A percentile compares a stretch with the other conserved stretches of the same genome.
Evolutionary conservation across 2,113 vertebrate genomes (phyloP).

Genomic region (Psammodynastes pulverulentus): DNA sequence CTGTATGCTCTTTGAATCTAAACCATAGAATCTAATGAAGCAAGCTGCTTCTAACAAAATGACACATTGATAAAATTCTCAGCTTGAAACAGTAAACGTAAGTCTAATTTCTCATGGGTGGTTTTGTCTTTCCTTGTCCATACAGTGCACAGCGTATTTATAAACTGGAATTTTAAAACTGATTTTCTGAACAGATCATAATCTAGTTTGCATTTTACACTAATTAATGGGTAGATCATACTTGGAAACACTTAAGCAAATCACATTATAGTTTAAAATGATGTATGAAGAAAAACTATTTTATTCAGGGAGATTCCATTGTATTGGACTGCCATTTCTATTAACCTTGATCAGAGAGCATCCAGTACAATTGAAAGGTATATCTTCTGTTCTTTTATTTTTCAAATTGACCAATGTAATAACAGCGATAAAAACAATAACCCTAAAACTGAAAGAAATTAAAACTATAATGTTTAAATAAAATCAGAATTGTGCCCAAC

Average conservation of each 20-base stretch:
- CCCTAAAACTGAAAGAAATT: background rate
- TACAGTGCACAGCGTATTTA: background rate
- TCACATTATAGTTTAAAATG: background rate
- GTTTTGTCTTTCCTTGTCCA: background rate
- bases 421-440: background rate
- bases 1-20: too few species aligned
- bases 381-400: background rate
- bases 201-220: background rate
- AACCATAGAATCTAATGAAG: background rate
- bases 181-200: background rate
- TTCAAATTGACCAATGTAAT: background rate
- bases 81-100: background rate
- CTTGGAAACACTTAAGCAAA: background rate
- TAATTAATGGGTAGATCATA: background rate
- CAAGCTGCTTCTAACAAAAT: background rate
- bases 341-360: background rate
- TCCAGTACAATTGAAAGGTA: background rate
- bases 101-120: background rate
- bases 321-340: background rate
- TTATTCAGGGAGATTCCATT: background rate
- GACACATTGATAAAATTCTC: background rate
- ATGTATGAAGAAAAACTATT: background rate
- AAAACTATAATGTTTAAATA: background rate
- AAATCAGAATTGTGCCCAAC: background rate
- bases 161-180: background rate